phyloP scores from a whole-genome alignment of 2,797 vertebrate species.

The Aldrovandia affinis region DNA sequence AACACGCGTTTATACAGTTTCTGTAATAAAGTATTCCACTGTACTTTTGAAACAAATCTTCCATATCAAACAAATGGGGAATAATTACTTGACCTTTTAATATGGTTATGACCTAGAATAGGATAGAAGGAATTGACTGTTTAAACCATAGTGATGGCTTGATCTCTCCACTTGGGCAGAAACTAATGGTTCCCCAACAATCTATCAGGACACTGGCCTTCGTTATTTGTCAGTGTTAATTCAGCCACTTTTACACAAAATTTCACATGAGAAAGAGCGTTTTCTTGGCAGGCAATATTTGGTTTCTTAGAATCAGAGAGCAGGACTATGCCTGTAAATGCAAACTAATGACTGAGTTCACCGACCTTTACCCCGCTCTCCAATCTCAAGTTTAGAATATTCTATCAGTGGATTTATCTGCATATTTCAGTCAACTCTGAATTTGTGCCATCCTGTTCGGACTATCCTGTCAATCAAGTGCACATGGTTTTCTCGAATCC shows the following conservation, averaged over 20 bases:
- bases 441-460: slow-evolving; percentile 46
- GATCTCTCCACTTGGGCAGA: slow-evolving; percentile 24
- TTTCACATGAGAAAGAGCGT: slow-evolving; percentile 28
- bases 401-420: slow-evolving; percentile 47
- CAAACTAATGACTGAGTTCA: slow-evolving; percentile 32
- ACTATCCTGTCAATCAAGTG: slow-evolving; percentile 39
- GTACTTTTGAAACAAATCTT: slow-evolving; percentile 65
- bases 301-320: slow-evolving; percentile 37
- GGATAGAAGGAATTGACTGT: slow-evolving; percentile 44
- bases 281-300: slow-evolving; percentile 36
- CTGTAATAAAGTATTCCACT: slow-evolving; percentile 75
- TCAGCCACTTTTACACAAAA: neutral
- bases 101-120: slow-evolving; percentile 43
- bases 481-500: neutral
- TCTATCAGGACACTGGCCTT: neutral
- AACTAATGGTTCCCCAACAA: neutral
- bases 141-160: slow-evolving; percentile 68
- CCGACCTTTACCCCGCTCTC: slow-evolving; percentile 49
- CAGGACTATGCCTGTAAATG: slow-evolving; percentile 34
- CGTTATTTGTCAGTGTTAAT: slow-evolving; percentile 5
- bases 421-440: slow-evolving; percentile 49
- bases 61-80: slow-evolving; percentile 20
- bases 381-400: slow-evolving; percentile 51
- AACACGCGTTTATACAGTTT: slow-evolving; percentile 77
- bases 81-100: slow-evolving; percentile 77